Evolutionary conservation across 2,113 vertebrate genomes (phyloP), one percentile per base, ranked within the genome.

Genomic region (Herpetotheres cachinnans): DNA sequence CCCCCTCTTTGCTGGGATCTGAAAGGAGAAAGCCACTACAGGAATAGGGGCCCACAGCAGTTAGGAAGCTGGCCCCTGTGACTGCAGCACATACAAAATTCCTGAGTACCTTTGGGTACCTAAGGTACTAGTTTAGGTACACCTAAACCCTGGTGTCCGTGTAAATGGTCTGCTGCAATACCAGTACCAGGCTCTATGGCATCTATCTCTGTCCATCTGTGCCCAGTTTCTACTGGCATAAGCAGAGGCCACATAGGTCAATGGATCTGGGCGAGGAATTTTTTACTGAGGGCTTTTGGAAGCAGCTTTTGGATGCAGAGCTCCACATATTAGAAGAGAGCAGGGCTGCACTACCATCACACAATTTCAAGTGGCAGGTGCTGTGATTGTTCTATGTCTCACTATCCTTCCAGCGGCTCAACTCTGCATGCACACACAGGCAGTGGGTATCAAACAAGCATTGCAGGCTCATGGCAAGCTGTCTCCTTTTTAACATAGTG

Each of bases 391-490:
- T n/a, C 82, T 65, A 34, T n/a, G 34, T 32, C 52, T 88, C 58
- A 8, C 34, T 58, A 9, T 46, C 71, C 24, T 86, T 87, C 66
- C 73, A 71, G 61, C 15, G 0, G 59, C 72, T 92, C 66, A 42
- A 18, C 22, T 20, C 54, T 3, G 3, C 19, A 2, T 13, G 15
- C 29, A 5, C 2, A 7, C 32, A 15, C 6, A 52, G 82, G 47
- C 50, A 71, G 77, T 4, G n/a, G 17, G 30, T 58, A 50, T 59
- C 32, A 56, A 50, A 82, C 19, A 73, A 38, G 18, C 20, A 38
- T 0, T 24, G 36, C 0, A 0, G 46, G 50, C 50, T 58, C 55
- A 9, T 0, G 2, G 34, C 10, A 70, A 87, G 20, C 42, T 70
- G 8, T 36, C 44, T 71, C 21, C 44, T 56, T 63, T 90, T 54